Evolutionary conservation across 1,140 invertebrate species (phyloP).

Genomic region (Pseudomyrmex flavicornis): DNA sequence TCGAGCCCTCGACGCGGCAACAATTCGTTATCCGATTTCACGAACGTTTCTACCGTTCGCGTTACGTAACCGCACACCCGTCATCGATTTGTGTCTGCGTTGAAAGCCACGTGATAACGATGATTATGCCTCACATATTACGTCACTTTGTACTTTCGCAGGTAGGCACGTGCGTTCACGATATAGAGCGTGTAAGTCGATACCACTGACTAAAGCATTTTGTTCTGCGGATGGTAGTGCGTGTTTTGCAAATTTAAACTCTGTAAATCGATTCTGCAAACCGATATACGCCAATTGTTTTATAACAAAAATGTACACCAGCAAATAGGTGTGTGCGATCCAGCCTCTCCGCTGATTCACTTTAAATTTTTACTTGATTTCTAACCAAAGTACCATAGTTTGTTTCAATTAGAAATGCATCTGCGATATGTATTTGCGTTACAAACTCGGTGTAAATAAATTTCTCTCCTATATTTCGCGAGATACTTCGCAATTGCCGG

Average conservation of each 20-base stretch:
- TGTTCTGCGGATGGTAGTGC: neutral
- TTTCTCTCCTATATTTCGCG: neutral
- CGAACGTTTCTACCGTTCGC: constrained; percentile 58
- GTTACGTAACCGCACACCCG: constrained; percentile 44
- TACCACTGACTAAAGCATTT: constrained; percentile 42
- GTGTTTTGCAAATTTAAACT: neutral
- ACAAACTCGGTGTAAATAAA: neutral
- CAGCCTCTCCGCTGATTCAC: neutral
- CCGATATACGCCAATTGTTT: constrained; percentile 1
- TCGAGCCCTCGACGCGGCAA: constrained; percentile 48
- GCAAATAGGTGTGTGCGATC: neutral
- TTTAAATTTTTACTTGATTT: constrained; percentile 16
- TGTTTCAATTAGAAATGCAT: constrained; percentile 25
- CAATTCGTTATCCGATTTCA: constrained; percentile 60
- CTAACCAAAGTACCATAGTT: neutral
- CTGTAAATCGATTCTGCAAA: constrained; percentile 14
- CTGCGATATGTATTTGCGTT: neutral
- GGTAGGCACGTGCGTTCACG: neutral
- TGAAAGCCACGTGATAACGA: constrained; percentile 54
- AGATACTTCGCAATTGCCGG: neutral
- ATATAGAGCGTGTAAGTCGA: neutral
- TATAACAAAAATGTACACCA: neutral
- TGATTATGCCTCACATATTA: constrained; percentile 59
- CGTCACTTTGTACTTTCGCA: constrained; percentile 57
- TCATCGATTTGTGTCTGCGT: constrained; percentile 47